Base-by-base conservation (phyloP, 2,113 vertebrate genomes). In the Takifugu bimaculatus region DNA sequence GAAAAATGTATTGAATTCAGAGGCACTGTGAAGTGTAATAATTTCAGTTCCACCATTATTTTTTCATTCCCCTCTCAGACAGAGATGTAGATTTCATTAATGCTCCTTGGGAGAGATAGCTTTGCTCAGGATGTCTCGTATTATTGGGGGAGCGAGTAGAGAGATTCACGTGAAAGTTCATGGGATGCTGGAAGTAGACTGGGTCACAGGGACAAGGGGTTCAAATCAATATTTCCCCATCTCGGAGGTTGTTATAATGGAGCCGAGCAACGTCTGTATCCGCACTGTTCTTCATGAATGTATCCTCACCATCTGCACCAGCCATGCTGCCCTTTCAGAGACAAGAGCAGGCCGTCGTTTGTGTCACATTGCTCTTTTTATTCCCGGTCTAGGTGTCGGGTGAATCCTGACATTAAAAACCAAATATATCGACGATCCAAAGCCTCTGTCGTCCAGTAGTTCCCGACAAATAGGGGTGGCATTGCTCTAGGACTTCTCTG, bases 281-380 rank as follows among this genome's bases (percentile, higher is more conserved):
- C 72, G 71, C 86, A 87, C 80, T 80, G 79, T 85, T 85, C 67
- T 85, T 89, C 86, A 87, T 92, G 90, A 92, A 91, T 91, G 91
- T 91, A 91, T 88, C 83, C 84, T 74, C 75, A 84, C 78, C 89
- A 85, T 91, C 85, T 86, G 86, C 85, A 91, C 82, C 87, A 89
- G 89, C 87, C 86, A 51, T 59, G 88, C 85, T 79, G 75, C 78
- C 88, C 79, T 79, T 80, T 78, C 85, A 87, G 80, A 78, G 85
- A 89, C 77, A 77, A 77, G 79, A 88, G 85, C 75, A 82, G 80
- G 89, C 71, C 80, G 50, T 71, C 75, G 75, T 83, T 82, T 77
- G 74, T 74, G 72, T 60, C 54, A 72, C 78, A 60, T 39, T 57
- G 72, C 70, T 75, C 63, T 80, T 72, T 82, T 75, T 54, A 84